Evolutionary conservation across 1,140 invertebrate genomes (phyloP).

Genomic region (Cherax quadricarinatus): DNA sequence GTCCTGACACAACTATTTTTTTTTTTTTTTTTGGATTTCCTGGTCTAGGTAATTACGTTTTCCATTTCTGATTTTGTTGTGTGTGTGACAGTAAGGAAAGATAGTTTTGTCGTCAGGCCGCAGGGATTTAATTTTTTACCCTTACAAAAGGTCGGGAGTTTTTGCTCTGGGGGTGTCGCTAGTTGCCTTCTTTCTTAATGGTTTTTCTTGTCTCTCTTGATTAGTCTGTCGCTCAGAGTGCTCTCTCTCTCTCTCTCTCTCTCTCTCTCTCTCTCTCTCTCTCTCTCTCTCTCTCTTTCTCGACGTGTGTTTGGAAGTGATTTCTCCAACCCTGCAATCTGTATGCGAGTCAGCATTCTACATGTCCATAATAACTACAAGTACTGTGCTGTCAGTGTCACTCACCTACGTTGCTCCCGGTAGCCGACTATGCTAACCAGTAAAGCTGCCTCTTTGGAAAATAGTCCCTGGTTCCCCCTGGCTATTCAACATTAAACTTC

Average conservation of each 20-base stretch:
- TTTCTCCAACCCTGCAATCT: too few species aligned
- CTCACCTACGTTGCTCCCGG: too few species aligned
- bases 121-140: background rate
- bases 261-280: background rate
- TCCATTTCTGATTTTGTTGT: background rate
- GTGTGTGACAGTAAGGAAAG: too few species aligned
- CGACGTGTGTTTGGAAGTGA: background rate
- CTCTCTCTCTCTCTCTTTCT: background rate
- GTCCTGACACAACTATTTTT: too few species aligned
- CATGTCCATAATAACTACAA: too few species aligned
- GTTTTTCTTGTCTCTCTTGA: background rate
- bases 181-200: background rate
- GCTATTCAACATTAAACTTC: too few species aligned
- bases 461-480: too few species aligned
- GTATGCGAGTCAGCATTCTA: too few species aligned
- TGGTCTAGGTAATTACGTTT: background rate
- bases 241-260: background rate
- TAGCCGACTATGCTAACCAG: too few species aligned
- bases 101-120: background rate
- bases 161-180: background rate
- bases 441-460: too few species aligned
- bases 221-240: background rate
- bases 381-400: too few species aligned
- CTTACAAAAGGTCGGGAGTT: background rate
- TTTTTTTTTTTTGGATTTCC: too few species aligned